These are phyloP conservation scores for Calliopsis andreniformis DNA, from an alignment of 1,140 invertebrate genomes.

Conservation along the genomic window DNA sequence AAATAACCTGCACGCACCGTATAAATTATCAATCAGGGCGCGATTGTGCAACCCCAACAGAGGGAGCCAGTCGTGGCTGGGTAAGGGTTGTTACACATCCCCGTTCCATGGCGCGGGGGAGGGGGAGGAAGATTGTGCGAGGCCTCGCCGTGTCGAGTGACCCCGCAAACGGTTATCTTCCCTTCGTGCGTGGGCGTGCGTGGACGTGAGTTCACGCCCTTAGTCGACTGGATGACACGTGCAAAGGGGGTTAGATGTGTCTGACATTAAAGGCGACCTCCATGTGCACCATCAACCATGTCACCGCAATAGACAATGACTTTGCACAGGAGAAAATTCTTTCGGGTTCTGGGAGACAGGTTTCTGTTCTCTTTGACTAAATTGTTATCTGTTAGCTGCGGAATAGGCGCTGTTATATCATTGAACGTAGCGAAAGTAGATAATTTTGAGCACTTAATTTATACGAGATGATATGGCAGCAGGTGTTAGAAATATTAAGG, in stretches of 20 bases:
- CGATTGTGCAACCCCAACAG: slow-evolving; percentile 79
- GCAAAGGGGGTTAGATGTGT: slow-evolving; percentile 50
- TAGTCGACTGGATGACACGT: slow-evolving; percentile 33
- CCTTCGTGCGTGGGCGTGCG: slow-evolving; percentile 72
- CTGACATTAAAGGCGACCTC: slow-evolving; percentile 50
- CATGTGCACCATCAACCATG: neutral
- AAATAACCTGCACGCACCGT: slow-evolving; percentile 81
- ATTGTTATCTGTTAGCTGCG: too few relatives aligned
- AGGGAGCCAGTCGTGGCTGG: slow-evolving; percentile 69
- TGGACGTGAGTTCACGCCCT: slow-evolving; percentile 67
- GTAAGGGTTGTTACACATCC: slow-evolving; percentile 76
- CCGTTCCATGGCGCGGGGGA: slow-evolving; percentile 21
- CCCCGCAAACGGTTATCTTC: slow-evolving; percentile 72
- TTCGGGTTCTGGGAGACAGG: too few relatives aligned
- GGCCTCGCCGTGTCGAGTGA: slow-evolving; percentile 70
- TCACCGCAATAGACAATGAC: neutral
- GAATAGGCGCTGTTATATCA: too few relatives aligned
- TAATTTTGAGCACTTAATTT: too few relatives aligned
- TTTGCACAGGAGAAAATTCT: neutral
- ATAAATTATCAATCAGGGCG: slow-evolving; percentile 81
- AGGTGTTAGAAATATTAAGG: too few relatives aligned
- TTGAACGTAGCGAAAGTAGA: too few relatives aligned
- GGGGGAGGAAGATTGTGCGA: slow-evolving; percentile 59
- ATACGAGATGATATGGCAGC: too few relatives aligned
- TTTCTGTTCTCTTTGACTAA: too few relatives aligned